phyloP scores from a whole-genome alignment of 2,797 vertebrate genomes.

The Paedocypris micromegethes region DNA sequence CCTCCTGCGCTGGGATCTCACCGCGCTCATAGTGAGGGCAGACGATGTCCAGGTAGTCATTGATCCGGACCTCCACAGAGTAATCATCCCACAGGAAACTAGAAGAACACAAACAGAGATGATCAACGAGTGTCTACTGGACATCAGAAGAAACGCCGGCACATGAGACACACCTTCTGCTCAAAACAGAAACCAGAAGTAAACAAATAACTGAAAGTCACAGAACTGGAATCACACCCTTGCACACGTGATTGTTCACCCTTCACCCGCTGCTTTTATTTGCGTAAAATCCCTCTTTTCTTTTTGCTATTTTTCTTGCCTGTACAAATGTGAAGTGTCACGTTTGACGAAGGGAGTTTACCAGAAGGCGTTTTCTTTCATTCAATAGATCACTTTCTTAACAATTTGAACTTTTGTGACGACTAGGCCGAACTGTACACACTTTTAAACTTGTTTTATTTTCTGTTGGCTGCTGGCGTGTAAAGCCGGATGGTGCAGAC shows the following conservation, averaged over 20 bases:
- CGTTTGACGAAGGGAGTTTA: constrained; percentile 2
- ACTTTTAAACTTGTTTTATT: neutral
- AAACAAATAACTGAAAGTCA: constrained; percentile 21
- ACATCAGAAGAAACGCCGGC: neutral
- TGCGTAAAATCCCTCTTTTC: constrained; percentile 37
- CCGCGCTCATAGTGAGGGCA: constrained; percentile 85
- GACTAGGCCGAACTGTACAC: constrained; percentile 9
- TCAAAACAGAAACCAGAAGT: neutral
- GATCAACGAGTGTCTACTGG: constrained; percentile 3
- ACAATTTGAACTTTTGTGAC: neutral
- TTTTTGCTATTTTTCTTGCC: constrained; percentile 37
- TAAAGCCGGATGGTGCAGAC: neutral
- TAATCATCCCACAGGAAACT: constrained; percentile 81
- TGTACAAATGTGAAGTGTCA: constrained; percentile 10
- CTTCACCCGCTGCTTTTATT: constrained; percentile 38
- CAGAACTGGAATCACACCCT: constrained; percentile 1
- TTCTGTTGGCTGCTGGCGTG: neutral
- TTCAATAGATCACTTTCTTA: neutral
- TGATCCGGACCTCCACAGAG: constrained; percentile 77
- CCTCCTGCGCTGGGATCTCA: constrained; percentile 60
- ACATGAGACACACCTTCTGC: constrained; percentile 19
- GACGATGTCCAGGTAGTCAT: constrained; percentile 92
- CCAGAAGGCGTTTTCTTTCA: constrained; percentile 8
- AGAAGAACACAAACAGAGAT: constrained; percentile 18
- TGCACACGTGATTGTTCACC: neutral